These are phyloP conservation scores for Drosophila pachea DNA, from an alignment of 1,140 invertebrate genomes.

Conservation along the genomic window DNA sequence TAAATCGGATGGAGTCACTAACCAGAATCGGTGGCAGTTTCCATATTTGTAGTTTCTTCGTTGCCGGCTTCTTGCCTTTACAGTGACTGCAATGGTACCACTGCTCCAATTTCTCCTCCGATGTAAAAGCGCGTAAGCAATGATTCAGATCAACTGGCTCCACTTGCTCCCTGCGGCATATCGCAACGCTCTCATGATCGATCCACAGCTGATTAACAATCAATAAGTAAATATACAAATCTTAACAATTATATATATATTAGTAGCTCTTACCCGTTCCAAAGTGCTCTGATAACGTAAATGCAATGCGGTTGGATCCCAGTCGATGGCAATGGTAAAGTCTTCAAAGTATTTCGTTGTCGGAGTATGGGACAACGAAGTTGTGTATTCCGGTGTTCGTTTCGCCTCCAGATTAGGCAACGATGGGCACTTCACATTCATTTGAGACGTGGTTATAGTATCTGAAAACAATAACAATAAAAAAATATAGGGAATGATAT, in stretches of 20 bases:
- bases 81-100: constrained; percentile 92
- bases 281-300: constrained; percentile 90
- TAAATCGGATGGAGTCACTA: constrained; percentile 58
- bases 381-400: constrained; percentile 57
- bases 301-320: constrained; percentile 94
- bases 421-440: constrained; percentile 68
- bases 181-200: constrained; percentile 86
- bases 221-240: background rate
- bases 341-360: constrained; percentile 72
- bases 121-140: constrained; percentile 91
- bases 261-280: constrained; percentile 82
- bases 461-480: constrained; percentile 31
- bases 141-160: constrained; percentile 89
- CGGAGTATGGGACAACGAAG: constrained; percentile 58
- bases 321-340: constrained; percentile 80
- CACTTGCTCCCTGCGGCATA: constrained; percentile 84
- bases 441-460: constrained; percentile 63
- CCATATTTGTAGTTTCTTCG: constrained; percentile 95
- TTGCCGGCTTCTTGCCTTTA: constrained; percentile 88
- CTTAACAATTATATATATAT: background rate
- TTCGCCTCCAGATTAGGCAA: constrained; percentile 69
- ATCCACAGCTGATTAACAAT: constrained; percentile 82
- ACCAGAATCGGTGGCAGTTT: constrained; percentile 91
- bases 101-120: constrained; percentile 90
- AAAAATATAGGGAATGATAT: background rate